A percentile compares a stretch with the other conserved stretches of the same genome.
Conservation (phyloP, 1,140 invertebrate genomes). For the Scaptomyza hsui region DNA sequence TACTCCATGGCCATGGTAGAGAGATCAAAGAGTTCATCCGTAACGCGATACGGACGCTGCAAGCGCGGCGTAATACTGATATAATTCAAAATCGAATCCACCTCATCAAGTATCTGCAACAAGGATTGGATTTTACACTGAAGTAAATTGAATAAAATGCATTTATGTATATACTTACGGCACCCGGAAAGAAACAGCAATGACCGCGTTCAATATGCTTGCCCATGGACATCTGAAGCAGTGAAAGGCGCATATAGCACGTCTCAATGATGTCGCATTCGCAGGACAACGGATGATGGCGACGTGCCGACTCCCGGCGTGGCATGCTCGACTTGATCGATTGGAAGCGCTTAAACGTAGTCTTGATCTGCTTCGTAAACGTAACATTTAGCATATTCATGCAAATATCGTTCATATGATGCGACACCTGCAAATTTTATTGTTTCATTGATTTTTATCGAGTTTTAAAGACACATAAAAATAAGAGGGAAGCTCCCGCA, state of each 20-base stretch:
- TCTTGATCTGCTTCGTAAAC: slow-evolving; percentile 91
- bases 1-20: slow-evolving; percentile 97
- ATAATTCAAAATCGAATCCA: slow-evolving; percentile 92
- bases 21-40: slow-evolving; percentile 95
- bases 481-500: slow-evolving; percentile 35
- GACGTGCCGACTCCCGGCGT: slow-evolving; percentile 91
- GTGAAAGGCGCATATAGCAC: slow-evolving; percentile 92
- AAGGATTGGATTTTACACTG: background rate
- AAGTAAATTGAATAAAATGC: background rate
- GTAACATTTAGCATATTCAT: slow-evolving; percentile 91
- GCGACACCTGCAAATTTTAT: slow-evolving; percentile 87
- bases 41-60: slow-evolving; percentile 93
- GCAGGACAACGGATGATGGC: slow-evolving; percentile 92
- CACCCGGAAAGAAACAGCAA: slow-evolving; percentile 95
- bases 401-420: slow-evolving; percentile 91
- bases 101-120: slow-evolving; percentile 88
- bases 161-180: slow-evolving; percentile 85
- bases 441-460: slow-evolving; percentile 18
- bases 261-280: slow-evolving; percentile 96
- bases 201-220: slow-evolving; percentile 95
- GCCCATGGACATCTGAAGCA: slow-evolving; percentile 95
- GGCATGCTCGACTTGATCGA: slow-evolving; percentile 95
- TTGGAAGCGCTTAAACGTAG: slow-evolving; percentile 92
- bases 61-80: slow-evolving; percentile 92
- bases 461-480: slow-evolving; percentile 2